Base-by-base conservation (phyloP, 2,113 vertebrate genomes). In the Ochotona curzoniae region DNA sequence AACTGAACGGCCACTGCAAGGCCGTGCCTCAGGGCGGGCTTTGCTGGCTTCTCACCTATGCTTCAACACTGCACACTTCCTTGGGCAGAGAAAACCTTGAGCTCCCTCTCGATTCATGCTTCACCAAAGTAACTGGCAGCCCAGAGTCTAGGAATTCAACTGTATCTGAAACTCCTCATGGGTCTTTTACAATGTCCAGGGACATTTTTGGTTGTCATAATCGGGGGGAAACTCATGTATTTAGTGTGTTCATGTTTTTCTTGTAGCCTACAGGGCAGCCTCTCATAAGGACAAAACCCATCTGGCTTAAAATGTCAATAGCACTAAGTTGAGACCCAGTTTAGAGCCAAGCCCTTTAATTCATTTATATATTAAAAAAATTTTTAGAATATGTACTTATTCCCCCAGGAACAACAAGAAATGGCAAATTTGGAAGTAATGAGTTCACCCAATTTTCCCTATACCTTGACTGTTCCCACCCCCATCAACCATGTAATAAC, bases 201-300 rank as follows among this genome's bases (percentile, higher is more conserved):
- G 76, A 84, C 81, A 93, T 61, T 90, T 88, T 47, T 66, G 69
- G 64, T 92, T 93, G 51, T 93, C 64, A 44, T 92, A 93, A 95
- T n/a, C 95, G 74, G 32, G 5, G n/a, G 28, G 30, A 70, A 60
- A 83, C 44, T 81, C 1, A 60, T 61, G 76, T 71, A 71, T 49
- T 93, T 96, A 83, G 60, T 79, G 81, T 17, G 15, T 44, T 44
- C 38, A 44, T 44, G 38, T 44, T 44, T 44, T 44, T 44, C 38
- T 44, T 44, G 38, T 6, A 83, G 83, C 38, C 64, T 12, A 83
- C 8, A 88, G 78, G 85, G 87, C 9, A 94, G 60, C 13, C 51
- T 28, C 64, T 21, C 32, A 61, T 32, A 35, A 47, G n/a, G 83
- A 78, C 3, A 93, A 89, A 79, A 86, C 25, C 70, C 76, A 95